phyloP scores from a whole-genome alignment of 2,797 vertebrate genomes.

The Hephaestus fuliginosus region DNA sequence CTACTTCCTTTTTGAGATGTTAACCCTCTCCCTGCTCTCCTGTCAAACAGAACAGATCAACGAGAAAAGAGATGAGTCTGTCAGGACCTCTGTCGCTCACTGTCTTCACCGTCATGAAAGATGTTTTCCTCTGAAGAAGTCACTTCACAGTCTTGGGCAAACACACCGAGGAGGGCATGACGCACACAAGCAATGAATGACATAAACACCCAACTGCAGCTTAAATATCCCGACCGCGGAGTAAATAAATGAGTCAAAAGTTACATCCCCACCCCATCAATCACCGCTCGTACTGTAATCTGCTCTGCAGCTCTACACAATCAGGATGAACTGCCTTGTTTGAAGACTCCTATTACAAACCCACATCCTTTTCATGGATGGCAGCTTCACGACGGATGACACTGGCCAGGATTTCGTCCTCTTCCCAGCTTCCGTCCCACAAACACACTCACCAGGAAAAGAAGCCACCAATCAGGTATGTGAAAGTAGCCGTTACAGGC shows the following conservation, averaged over 20 bases:
- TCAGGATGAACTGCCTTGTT: slow-evolving; percentile 14
- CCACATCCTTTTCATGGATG: slow-evolving; percentile 42
- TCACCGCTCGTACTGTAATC: slow-evolving; percentile 20
- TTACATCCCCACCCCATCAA: slow-evolving; percentile 27
- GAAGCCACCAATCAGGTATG: slow-evolving; percentile 63
- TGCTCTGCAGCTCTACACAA: slow-evolving; percentile 13
- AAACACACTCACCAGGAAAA: slow-evolving; percentile 47
- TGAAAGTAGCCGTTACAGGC: slow-evolving; percentile 53
- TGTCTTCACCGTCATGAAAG: slow-evolving; percentile 1
- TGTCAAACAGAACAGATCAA: not conserved
- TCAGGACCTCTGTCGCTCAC: slow-evolving; percentile 21
- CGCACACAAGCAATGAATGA: slow-evolving; percentile 18
- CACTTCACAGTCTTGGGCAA: not conserved
- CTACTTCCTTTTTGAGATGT: slow-evolving; percentile 79
- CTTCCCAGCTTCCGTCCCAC: slow-evolving; percentile 32
- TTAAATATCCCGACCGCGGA: slow-evolving; percentile 16
- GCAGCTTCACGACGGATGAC: slow-evolving; percentile 20
- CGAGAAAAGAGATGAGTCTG: slow-evolving; percentile 14
- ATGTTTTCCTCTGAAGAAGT: not conserved
- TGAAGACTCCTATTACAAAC: slow-evolving; percentile 33
- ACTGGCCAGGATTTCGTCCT: slow-evolving; percentile 22
- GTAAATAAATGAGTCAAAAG: slow-evolving; percentile 29
- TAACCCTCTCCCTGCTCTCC: slow-evolving; percentile 72
- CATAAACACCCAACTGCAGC: slow-evolving; percentile 18
- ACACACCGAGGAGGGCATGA: slow-evolving; percentile 21